Percentiles rank a stretch among this genome's conserved stretches.
Evolutionary conservation across 1,140 invertebrate genomes (phyloP).

Genomic region (Brachionus manjavacas): DNA sequence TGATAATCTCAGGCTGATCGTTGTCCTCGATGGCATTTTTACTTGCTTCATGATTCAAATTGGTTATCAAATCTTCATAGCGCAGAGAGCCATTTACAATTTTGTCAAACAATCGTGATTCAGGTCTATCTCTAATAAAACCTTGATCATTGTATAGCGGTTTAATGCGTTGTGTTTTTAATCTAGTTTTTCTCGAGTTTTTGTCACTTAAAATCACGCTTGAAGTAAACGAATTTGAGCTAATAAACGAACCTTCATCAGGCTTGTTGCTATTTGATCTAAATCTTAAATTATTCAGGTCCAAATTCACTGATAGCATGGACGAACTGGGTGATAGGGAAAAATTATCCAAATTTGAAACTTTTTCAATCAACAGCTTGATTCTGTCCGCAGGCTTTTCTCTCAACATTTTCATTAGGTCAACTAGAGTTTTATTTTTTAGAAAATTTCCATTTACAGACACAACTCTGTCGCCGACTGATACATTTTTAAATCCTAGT

Average conservation of each 20-base stretch:
- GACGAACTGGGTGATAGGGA: slow-evolving; percentile 4
- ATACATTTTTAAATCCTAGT: neutral
- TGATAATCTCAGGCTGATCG: neutral
- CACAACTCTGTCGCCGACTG: neutral
- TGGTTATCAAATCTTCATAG: slow-evolving; percentile 19
- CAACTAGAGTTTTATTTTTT: neutral
- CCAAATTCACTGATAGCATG: slow-evolving; percentile 1
- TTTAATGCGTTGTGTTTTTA: neutral
- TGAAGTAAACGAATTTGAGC: slow-evolving; percentile 19
- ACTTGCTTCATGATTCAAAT: neutral
- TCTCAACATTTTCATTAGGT: neutral
- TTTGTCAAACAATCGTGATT: neutral
- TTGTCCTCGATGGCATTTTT: neutral
- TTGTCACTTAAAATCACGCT: neutral
- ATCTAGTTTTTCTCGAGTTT: neutral
- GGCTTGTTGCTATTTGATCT: neutral
- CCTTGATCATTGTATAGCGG: neutral
- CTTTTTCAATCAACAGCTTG: neutral
- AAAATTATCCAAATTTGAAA: neutral
- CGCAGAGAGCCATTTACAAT: slow-evolving; percentile 15
- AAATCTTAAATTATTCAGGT: slow-evolving; percentile 16
- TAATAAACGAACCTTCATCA: neutral
- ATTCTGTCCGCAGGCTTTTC: neutral
- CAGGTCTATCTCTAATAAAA: neutral
- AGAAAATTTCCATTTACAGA: neutral